Evolutionary conservation across 2,888 invertebrate species (phyloP).

Genomic region (Sylvicola fuscatus): DNA sequence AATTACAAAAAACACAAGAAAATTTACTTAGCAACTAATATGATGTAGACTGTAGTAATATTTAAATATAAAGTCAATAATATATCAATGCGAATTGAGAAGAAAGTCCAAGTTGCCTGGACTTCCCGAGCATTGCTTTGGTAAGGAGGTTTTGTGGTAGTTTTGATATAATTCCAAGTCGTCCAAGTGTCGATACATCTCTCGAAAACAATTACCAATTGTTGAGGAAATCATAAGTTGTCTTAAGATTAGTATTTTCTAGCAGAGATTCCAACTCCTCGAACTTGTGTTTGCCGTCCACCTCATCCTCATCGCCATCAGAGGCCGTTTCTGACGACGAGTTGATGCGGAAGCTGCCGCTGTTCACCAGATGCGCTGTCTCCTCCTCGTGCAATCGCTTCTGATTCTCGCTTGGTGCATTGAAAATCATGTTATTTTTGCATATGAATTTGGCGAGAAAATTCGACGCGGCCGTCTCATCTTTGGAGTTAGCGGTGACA

Average conservation of each 20-base stretch:
- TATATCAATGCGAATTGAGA: no score
- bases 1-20: no score
- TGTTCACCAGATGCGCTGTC: not conserved
- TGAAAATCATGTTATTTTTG: slow-evolving; percentile 7
- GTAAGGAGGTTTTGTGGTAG: no score
- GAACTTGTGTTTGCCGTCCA: slow-evolving; percentile 2
- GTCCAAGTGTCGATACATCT: no score
- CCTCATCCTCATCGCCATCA: slow-evolving; percentile 1
- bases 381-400: not conserved
- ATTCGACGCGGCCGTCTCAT: not conserved
- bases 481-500: no score
- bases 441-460: slow-evolving; percentile 6
- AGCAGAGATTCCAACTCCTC: slow-evolving; percentile 3
- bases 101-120: no score
- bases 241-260: slow-evolving; percentile 4
- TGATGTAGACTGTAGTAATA: no score
- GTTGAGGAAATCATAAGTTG: slow-evolving; percentile 6
- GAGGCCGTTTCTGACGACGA: slow-evolving; percentile 2
- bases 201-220: slow-evolving; percentile 5
- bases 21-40: no score
- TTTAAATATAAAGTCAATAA: no score
- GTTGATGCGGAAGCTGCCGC: not conserved
- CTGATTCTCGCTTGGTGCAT: not conserved
- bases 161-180: no score
- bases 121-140: no score